Evolutionary conservation across 2,797 vertebrate species (phyloP), one percentile per base, ranked within the genome.

Genomic region (Buphagus erythrorhynchus): DNA sequence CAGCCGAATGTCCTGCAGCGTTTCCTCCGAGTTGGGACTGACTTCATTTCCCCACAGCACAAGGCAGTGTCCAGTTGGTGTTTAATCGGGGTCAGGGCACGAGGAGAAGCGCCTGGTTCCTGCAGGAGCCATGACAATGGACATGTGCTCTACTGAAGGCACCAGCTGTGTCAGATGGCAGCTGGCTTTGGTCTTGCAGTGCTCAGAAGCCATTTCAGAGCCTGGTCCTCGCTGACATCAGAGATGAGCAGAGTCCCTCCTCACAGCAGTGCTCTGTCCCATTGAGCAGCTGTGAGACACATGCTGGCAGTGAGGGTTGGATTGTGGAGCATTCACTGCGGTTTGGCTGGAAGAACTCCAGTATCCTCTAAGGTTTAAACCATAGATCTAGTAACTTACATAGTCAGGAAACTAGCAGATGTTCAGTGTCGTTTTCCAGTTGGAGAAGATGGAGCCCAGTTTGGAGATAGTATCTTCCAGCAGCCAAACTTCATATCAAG

Each of bases 11-110:
- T 28, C 42, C 45, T 90, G 57, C 62, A 54, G 66, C 0, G 0
- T 43, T 54, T 55, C 45, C 55, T 74, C 86, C 0, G 1, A 26
- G 18, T 10, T 67, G 42, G 68, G 59, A 17, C 24, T 59, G 59
- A 18, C 46, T 67, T 43, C 2, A 8, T 54, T 88, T 66, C 17
- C 69, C 71, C 1, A 1, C 16, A 76, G 69, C 35, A 33, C 51
- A 40, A 3, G 1, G 6, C 51, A 48, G 58, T 35, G 90, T 62
- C 36, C 24, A 20, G 65, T 42, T 74, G 0, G 0, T 77, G n/a
- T 79, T 75, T 78, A 72, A 45, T 59, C 19, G 10, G 11, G 48
- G 52, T 63, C 67, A 31, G 14, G 63, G 43, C 51, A 10, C 0
- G 14, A 88, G 52, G 58, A 49, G 49, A 57, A 91, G 57, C 4